phyloP scores from a whole-genome alignment of 2,797 vertebrate species.

The Premnoplex brunnescens region DNA sequence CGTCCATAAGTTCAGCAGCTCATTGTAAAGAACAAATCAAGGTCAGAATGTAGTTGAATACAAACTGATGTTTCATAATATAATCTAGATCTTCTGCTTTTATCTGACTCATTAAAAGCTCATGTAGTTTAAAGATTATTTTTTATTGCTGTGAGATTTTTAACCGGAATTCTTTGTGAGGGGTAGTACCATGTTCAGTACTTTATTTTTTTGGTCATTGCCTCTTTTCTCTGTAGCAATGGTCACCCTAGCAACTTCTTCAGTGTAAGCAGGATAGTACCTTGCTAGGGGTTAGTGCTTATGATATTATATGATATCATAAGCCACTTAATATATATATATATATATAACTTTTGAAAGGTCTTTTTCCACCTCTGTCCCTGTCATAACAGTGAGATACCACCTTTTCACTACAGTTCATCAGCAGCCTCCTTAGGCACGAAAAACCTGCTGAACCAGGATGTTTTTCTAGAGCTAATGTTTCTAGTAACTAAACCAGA shows the following conservation, averaged over 20 bases:
- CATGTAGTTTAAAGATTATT: slow-evolving; percentile 38
- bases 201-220: not conserved
- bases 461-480: not conserved
- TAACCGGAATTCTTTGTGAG: not conserved
- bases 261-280: not conserved
- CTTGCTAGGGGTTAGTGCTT: not conserved
- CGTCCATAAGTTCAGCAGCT: slow-evolving; percentile 73
- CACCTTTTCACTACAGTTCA: not conserved
- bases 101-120: slow-evolving; percentile 35
- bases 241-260: not conserved
- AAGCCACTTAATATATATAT: not conserved
- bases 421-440: not conserved
- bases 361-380: not conserved
- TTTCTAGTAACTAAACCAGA: not conserved
- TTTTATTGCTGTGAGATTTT: not conserved
- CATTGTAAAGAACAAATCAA: slow-evolving; percentile 75
- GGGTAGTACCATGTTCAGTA: not conserved
- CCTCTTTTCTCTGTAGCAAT: not conserved
- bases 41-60: slow-evolving; percentile 69
- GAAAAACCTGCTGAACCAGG: not conserved
- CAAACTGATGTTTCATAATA: slow-evolving; percentile 20
- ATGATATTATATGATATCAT: not conserved
- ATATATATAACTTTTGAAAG: not conserved
- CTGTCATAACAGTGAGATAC: not conserved
- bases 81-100: slow-evolving; percentile 16